phyloP scores from a whole-genome alignment of 2,888 invertebrate genomes.

The Drosophila nr. fundita region DNA sequence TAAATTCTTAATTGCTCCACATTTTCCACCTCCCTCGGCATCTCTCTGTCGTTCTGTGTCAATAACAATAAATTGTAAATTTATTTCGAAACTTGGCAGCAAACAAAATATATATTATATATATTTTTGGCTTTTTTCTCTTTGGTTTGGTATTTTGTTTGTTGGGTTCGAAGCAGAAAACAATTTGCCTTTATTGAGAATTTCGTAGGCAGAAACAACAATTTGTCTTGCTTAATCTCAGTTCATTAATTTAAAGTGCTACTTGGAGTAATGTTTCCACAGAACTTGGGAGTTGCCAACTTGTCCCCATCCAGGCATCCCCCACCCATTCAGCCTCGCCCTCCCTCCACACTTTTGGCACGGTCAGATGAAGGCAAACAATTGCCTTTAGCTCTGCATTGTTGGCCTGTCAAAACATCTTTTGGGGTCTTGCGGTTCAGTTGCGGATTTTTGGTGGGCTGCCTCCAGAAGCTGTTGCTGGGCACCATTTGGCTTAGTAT shows the following conservation, averaged over 20 bases:
- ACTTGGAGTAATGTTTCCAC: constrained; percentile 41
- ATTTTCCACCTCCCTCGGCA: not conserved
- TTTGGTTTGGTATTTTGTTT: constrained; percentile 14
- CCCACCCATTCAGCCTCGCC: not conserved
- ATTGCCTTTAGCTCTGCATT: constrained; percentile 27
- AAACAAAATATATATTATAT: constrained; percentile 44
- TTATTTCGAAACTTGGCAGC: constrained; percentile 55
- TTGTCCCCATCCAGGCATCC: not conserved
- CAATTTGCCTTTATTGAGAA: constrained; percentile 67
- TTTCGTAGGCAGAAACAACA: constrained; percentile 57
- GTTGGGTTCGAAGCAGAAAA: constrained; percentile 53
- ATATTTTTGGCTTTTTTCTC: constrained; percentile 17
- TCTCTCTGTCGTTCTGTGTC: constrained; percentile 21
- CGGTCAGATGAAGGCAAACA: constrained; percentile 23
- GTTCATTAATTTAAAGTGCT: constrained; percentile 81
- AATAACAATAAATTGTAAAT: constrained; percentile 78
- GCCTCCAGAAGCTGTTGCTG: not conserved
- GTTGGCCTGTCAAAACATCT: constrained; percentile 63
- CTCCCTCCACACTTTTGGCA: not conserved
- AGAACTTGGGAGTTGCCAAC: constrained; percentile 12
- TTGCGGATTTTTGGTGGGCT: not conserved
- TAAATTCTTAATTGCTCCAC: constrained; percentile 73
- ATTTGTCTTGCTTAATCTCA: constrained; percentile 81
- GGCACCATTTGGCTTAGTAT: constrained; percentile 66
- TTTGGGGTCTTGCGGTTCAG: constrained; percentile 46